Base-by-base conservation (phyloP, 2,888 invertebrate genomes). In the Sinotaia quadrata region DNA sequence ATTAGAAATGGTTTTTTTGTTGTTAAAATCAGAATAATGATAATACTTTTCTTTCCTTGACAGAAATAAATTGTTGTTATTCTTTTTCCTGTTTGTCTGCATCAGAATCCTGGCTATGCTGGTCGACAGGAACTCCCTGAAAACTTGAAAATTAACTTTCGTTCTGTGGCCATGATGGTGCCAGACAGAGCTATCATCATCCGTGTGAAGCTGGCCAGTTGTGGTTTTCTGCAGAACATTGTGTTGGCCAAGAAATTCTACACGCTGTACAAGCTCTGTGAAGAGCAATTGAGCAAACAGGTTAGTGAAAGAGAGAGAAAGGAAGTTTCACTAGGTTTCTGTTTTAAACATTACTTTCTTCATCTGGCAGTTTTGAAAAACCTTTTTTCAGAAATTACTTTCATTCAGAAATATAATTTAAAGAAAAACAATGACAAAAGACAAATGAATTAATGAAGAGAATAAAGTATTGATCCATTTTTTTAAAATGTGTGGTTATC, bases 91-190 rank as follows among this genome's bases (percentile, higher is more conserved):
- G 44, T 18, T 44, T n/a, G 15, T 44, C n/a, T 15, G n/a, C 12
- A 18, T n/a, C 85, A 97, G 97, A 98, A 98, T 91, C 97, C 97
- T 21, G 97, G 97, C 0, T 98, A 98, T 86, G 97, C 97, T 34
- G 97, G 97, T 0, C 92, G 98, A 68, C 97, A 97, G 84, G 97
- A 97, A 87, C 88, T 98, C 58, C 98, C 98, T 0, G 98, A 98
- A 89, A 98, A 98, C 89, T 90, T 98, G 77, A 98, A 98, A 90
- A 96, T 98, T 81, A 97, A 98, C 89, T 98, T 98, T 89, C 92
- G 98, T 66, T 97, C 97, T 0, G 97, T 98, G 0, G 96, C 98
- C 51, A 98, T 98, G 98, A 97, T 98, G 97, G 97, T 98, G 21
- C 97, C 98, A 0, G 98, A 98, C 88, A 90, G 97, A 70, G 97